Conservation (phyloP, 2,113 vertebrate genomes). For the Colius striatus region DNA sequence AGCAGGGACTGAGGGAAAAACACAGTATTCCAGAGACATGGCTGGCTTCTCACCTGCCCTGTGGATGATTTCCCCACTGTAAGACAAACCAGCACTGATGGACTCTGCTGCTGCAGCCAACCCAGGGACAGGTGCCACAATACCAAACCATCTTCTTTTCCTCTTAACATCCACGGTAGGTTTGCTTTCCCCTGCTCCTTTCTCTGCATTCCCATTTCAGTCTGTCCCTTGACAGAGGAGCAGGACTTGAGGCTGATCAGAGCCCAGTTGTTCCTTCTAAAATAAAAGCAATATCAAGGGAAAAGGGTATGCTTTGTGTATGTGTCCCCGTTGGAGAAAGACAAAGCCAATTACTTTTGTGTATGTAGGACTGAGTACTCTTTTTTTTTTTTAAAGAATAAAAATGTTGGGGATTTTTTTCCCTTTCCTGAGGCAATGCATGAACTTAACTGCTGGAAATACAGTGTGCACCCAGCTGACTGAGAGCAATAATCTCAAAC, state of each 20-base stretch:
- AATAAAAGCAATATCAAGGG: neutral
- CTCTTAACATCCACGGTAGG: fast-evolving
- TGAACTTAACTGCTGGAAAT: slow-evolving; percentile 15
- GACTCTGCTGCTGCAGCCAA: neutral
- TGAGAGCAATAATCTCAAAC: slow-evolving; percentile 36
- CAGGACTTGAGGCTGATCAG: fast-evolving
- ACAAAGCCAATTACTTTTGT: neutral
- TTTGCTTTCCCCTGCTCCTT: neutral
- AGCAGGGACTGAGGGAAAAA: neutral
- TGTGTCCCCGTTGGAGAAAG: neutral
- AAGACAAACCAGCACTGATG: neutral
- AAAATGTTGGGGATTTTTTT: neutral
- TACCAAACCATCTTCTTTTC: neutral
- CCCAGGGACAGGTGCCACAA: neutral
- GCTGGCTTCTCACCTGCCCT: neutral
- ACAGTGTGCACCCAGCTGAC: neutral
- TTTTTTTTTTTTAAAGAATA: neutral
- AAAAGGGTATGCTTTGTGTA: neutral
- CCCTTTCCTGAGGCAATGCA: neutral
- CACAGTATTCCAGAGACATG: neutral
- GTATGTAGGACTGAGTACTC: neutral
- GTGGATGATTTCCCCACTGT: fast-evolving
- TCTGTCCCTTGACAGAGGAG: neutral
- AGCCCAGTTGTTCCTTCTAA: neutral
- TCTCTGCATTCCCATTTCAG: neutral